Evolutionary conservation across 2,113 vertebrate species (phyloP), one percentile per base, ranked within the genome.

Genomic region (Scalopus aquaticus): DNA sequence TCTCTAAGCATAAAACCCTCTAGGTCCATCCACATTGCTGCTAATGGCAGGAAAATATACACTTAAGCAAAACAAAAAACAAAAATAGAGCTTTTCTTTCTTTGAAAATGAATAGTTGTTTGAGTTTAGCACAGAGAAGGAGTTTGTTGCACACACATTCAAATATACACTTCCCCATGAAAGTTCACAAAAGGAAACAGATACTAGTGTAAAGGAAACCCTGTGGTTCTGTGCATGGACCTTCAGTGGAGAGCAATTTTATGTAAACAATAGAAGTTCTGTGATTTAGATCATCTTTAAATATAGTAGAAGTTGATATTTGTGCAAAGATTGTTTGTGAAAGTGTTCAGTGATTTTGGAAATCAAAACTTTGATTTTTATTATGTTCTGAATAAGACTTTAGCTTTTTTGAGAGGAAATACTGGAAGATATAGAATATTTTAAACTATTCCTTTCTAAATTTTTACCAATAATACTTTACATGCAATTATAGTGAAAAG

Each of bases 81-180:
- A 69, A 32, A 28, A 16, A n/a, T n/a, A 94, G 73, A 82, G 24
- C 8, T 16, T 84, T 78, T 73, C 62, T 6, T 89, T 6, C 37
- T 51, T 91, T 51, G 73, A 95, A 97, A 91, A 70, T 11, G 77
- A 64, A 62, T 37, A 24, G 3, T 79, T 70, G 9, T 82, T 94
- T 91, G 76, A 44, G 78, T 60, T 93, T 69, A 86, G 60, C 28
- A 15, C 26, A 81, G 28, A 35, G 8, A 67, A 85, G 44, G 1
- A 32, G 2, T 62, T 82, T 91, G 13, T 62, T 78, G 1, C 11
- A 56, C 2, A 54, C 5, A 88, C 0, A 35, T 51, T 46, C 32
- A 69, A 83, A 77, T 32, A 62, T 7, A 78, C 26, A 28, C 62
- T 79, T 90, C 10, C 9, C 44, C 3, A 73, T 42, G 54, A 92